These are phyloP conservation scores for Allacma fusca DNA, from an alignment of 2,888 invertebrate species.

Conservation along the genomic window DNA sequence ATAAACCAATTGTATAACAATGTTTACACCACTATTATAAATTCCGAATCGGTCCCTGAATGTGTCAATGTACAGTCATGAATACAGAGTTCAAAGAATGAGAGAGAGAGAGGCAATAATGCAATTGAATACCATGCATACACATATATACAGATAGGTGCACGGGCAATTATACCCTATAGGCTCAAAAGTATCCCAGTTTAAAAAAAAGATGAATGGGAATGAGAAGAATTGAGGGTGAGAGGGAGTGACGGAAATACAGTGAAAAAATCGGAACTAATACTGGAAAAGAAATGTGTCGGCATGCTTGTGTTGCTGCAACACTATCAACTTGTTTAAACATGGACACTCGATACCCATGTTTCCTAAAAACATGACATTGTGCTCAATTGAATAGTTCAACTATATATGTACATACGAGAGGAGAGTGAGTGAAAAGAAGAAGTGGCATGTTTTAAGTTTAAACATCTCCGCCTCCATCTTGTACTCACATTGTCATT, in stretches of 20 bases:
- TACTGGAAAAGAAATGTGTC: conserved; percentile 38
- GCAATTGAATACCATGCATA: too few relatives aligned
- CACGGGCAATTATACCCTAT: too few relatives aligned
- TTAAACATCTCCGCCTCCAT: conserved; percentile 38
- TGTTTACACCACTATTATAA: too few relatives aligned
- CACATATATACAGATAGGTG: too few relatives aligned
- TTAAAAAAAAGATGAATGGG: conserved; percentile 7
- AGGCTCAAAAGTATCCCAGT: not conserved
- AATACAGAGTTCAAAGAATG: too few relatives aligned
- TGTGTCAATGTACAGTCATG: too few relatives aligned
- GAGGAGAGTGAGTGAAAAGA: not conserved
- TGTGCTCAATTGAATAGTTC: conserved; percentile 39
- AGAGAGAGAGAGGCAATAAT: too few relatives aligned
- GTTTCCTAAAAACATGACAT: conserved; percentile 50
- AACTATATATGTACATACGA: not conserved
- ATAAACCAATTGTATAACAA: too few relatives aligned
- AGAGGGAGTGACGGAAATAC: not conserved
- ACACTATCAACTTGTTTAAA: conserved; percentile 53
- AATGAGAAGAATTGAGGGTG: not conserved
- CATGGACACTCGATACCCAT: conserved; percentile 51
- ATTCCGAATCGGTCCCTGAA: too few relatives aligned
- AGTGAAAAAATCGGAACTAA: conserved; percentile 46
- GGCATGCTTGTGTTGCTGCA: conserved; percentile 42
- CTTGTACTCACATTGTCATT: conserved; percentile 28
- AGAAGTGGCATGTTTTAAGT: conserved; percentile 11